Conservation (phyloP, 2,888 invertebrate genomes). For the Shargacucullia verbasci region DNA sequence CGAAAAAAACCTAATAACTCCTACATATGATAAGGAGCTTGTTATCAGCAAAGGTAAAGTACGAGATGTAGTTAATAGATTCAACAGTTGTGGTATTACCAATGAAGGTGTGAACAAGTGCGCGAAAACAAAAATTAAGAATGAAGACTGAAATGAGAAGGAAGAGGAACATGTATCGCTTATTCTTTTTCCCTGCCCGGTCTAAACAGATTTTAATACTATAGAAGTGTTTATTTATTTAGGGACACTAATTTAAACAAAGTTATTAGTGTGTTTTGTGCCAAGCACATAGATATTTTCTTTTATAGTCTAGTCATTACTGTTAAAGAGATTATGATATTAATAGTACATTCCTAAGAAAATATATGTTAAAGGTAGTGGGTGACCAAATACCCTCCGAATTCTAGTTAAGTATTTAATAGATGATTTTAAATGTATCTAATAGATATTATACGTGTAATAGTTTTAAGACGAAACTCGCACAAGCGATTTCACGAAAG, state of each 20-base stretch:
- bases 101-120: constrained; percentile 58
- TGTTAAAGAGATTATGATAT: constrained; percentile 50
- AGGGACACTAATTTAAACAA: constrained; percentile 48
- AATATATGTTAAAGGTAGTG: constrained; percentile 60
- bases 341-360: constrained; percentile 42
- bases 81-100: constrained; percentile 74
- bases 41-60: constrained; percentile 86
- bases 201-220: constrained; percentile 63
- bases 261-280: constrained; percentile 62
- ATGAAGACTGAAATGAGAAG: constrained; percentile 68
- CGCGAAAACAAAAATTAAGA: constrained; percentile 67
- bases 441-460: constrained; percentile 45
- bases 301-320: constrained; percentile 63
- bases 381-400: constrained; percentile 79
- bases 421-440: constrained; percentile 62
- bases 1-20: constrained; percentile 76
- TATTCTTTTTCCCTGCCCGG: constrained; percentile 58
- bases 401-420: constrained; percentile 72
- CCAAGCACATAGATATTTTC: constrained; percentile 69
- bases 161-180: constrained; percentile 31
- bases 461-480: constrained; percentile 54
- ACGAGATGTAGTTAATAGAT: constrained; percentile 83
- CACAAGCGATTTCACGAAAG: constrained; percentile 77
- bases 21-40: constrained; percentile 82
- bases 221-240: constrained; percentile 55